Evolutionary conservation across 2,113 vertebrate genomes (phyloP), one percentile per base, ranked within the genome.

Genomic region (Pluvianellus socialis): DNA sequence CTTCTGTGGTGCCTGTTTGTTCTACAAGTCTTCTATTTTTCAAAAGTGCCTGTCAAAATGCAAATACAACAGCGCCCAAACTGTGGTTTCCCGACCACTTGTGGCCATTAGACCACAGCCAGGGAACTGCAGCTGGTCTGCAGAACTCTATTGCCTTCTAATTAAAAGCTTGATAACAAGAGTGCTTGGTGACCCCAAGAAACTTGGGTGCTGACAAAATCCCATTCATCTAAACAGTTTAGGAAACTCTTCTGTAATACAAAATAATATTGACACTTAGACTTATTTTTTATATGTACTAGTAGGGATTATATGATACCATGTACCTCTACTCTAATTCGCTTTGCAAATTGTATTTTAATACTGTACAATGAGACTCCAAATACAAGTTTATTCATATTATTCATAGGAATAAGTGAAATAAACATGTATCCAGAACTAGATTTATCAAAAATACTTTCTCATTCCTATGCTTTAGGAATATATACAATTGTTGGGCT

Each of bases 371-470:
- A 77, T 88, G 90, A 97, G 85, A 84, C 52, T 95, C 81, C 74
- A 96, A 92, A 86, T 82, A 94, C 92, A 96, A 95, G 90, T 94
- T 92, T 92, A 92, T 82, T 97, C 61, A 66, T 82, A 90, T 79
- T 72, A 92, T 79, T 75, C 75, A 58, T 80, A 95, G 93, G 73
- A 96, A 85, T 92, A 95, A 94, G 80, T 72, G 95, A 91, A 97
- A 95, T 92, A 85, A 62, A 93, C 94, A 90, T 65, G 38, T 82
- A 91, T 94, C 85, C 96, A 86, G 94, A 97, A 83, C 62, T 91
- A 87, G 67, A 75, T 86, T 96, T 97, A 97, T 87, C 92, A 97
- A 97, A 94, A 96, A 97, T 85, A 96, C 38, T 97, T 88, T 96
- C 96, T 95, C 35, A 82, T 96, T 86, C 92, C 96, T 96, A 88